These are phyloP conservation scores for Acleris sparsana DNA, from an alignment of 2,888 invertebrate species.

Conservation along the genomic window DNA sequence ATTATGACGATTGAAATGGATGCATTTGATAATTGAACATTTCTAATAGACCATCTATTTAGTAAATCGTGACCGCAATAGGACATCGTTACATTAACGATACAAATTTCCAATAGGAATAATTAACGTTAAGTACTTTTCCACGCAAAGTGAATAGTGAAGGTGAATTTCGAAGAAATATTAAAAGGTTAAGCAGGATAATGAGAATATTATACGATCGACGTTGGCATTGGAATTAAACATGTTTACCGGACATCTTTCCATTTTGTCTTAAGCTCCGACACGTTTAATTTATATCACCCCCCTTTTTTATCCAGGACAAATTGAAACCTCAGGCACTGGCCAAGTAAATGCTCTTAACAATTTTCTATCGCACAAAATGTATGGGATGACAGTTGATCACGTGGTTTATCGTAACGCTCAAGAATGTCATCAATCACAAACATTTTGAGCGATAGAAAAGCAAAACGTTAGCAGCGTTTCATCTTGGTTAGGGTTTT, in stretches of 20 bases:
- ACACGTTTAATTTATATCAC: too few relatives aligned
- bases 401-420: too few relatives aligned
- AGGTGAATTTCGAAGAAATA: slow-evolving; percentile 11
- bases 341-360: too few relatives aligned
- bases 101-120: slow-evolving; percentile 5
- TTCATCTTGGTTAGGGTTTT: too few relatives aligned
- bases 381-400: too few relatives aligned
- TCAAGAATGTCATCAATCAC: too few relatives aligned
- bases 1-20: not conserved
- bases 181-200: slow-evolving; percentile 7
- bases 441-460: too few relatives aligned
- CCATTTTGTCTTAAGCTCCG: too few relatives aligned
- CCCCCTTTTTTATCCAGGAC: too few relatives aligned
- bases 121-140: slow-evolving; percentile 28
- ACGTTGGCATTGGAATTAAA: not conserved
- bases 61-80: slow-evolving; percentile 12
- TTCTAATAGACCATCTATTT: slow-evolving; percentile 1
- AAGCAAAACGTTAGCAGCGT: too few relatives aligned
- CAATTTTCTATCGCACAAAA: too few relatives aligned
- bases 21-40: slow-evolving; percentile 10
- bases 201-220: not conserved
- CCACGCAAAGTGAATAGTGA: slow-evolving; percentile 4
- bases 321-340: too few relatives aligned
- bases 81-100: slow-evolving; percentile 2
- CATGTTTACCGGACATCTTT: not conserved